Evolutionary conservation across 2,113 vertebrate species (phyloP), one percentile per base, ranked within the genome.

Genomic region (Cyphomyrus discorhynchus): DNA sequence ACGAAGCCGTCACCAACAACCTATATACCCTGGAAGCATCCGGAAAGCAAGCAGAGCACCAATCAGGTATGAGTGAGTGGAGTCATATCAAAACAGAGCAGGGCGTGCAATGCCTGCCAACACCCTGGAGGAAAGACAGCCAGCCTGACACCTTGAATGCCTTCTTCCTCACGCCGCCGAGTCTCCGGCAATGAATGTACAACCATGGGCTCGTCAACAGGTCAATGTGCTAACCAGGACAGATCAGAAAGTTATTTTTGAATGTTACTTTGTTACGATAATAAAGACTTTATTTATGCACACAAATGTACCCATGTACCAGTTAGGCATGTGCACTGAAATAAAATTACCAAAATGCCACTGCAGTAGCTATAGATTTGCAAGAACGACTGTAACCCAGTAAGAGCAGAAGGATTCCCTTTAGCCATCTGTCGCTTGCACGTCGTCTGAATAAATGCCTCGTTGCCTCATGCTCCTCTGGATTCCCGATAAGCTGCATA

Each of bases 381-480:
- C 92, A 53, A 90, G 92, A 92, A 90, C 92, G 91, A 95, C 92
- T 94, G 93, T 93, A 93, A 93, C 92, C 90, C 92, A 91, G 93
- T 92, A 92, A 94, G 93, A 93, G 47, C 35, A 39, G 39, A 83
- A 35, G 74, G 21, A 47, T 42, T 31, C 84, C 58, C 56, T 42
- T n/a, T 50, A 5, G 80, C 88, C 92, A 92, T 91, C 89, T 35
- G 91, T 94, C 92, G 89, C 86, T 94, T 93, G 93, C 93, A 94
- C 93, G 92, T 92, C 91, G 15, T 74, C 92, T 91, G 83, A 94
- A 95, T 95, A 95, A 95, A 95, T 62, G 92, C 92, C 93, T 91
- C 90, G 90, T 93, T 93, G 93, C 93, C 93, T 94, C 93, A 93
- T 93, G 90, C 93, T 93, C 21, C 90, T 80, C 58, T 88, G 45